Base-by-base conservation (phyloP, 1,140 invertebrate genomes). In the Conus ventricosus region DNA sequence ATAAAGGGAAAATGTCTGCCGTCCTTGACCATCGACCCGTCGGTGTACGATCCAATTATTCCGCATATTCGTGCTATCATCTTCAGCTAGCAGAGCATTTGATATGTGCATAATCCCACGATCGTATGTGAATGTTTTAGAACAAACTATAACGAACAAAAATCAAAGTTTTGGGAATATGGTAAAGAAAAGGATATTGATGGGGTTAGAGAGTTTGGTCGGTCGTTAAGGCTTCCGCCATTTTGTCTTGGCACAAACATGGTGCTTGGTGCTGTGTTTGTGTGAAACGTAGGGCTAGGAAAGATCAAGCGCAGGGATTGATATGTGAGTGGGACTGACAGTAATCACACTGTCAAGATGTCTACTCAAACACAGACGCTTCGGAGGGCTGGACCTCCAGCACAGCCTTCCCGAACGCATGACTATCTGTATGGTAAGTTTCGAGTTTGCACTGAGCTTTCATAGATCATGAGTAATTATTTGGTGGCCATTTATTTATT, bases 271-370 rank as follows among this genome's bases (percentile, higher is more conserved):
- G 54, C 82, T 51, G 55, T 87, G 67, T 54, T 55, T 76, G 85
- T 11, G 15, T 87, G 84, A 20, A 20, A 51, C 10, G 15, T 23
- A 11, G 15, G 20, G 20, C n/a, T 17, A 10, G 55, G 6, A 87
- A 53, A 76, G 5, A 55, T 27, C 55, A 7, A 85, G 10, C 84
- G 39, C 82, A n/a, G 53, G 53, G 51, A 76, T 25, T 13, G 67
- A 5, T 27, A 54, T 17, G n/a, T 75, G 55, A 57, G 76, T 6
- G 55, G 51, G 53, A 10, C 23, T 80, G 57, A 54, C 27, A 84
- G 75, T 55, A 27, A 63, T 71, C 97, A 97, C 94, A 98, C 97
- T 88, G 91, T 80, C 76, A 93, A 88, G 88, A 95, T 94, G 94
- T 91, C 94, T 23, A 94, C 94, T 82, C 92, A 94, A 90, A 95